A percentile compares a stretch with the other conserved stretches of the same genome.
Conservation (phyloP, 2,113 vertebrate genomes). For the Pteruthius melanotis region DNA sequence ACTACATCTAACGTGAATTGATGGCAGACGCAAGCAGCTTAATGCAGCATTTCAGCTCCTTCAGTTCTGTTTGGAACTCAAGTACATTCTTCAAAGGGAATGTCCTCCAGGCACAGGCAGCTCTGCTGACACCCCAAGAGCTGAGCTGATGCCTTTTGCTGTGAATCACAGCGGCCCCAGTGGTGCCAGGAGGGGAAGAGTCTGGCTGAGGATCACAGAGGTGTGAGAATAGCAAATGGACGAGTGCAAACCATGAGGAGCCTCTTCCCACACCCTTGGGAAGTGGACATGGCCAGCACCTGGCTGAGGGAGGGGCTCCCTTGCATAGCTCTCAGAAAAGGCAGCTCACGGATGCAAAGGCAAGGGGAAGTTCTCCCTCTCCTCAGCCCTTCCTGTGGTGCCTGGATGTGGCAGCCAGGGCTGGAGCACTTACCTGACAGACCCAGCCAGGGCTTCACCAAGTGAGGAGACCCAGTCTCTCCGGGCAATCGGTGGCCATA, state of each 20-base stretch:
- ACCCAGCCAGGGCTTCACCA: neutral
- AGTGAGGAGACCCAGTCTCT: neutral
- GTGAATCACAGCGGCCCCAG: neutral
- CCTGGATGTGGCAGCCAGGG: neutral
- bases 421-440: neutral
- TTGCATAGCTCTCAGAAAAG: neutral
- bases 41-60: neutral
- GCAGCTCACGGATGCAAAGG: neutral
- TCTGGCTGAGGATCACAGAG: neutral
- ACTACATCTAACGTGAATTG: neutral
- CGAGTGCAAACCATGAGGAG: fast-evolving
- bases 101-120: neutral
- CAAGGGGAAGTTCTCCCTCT: neutral
- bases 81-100: neutral
- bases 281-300: neutral
- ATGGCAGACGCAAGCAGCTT: neutral
- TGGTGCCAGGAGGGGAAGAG: neutral
- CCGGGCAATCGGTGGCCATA: fast-evolving
- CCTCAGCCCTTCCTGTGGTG: neutral
- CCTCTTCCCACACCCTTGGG: fast-evolving
- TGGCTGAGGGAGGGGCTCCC: neutral
- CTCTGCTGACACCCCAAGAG: neutral
- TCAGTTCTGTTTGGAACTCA: neutral
- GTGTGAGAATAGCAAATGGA: fast-evolving
- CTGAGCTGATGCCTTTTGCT: neutral